Base-by-base conservation (phyloP, 2,888 invertebrate species). In the Leptothorax acervorum region DNA sequence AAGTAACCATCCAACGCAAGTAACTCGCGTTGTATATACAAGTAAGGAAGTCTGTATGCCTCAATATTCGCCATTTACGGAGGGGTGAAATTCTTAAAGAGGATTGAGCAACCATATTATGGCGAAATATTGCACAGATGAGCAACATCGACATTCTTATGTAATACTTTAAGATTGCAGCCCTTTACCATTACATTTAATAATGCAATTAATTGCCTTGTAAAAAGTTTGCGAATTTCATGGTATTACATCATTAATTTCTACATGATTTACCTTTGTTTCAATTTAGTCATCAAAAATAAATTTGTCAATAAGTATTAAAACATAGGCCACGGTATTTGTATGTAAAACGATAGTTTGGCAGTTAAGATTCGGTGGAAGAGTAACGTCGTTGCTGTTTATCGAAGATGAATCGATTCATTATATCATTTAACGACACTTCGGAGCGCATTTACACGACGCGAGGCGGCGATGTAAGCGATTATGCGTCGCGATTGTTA, bases 301-400 rank as follows among this genome's bases (percentile, higher is more conserved):
- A 42, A 74, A n/a, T 45, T 74, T 55, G n/a, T 60, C 8, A 45
- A 12, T 18, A 39, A 53, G n/a, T 71, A 15, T 35, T 53, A 5
- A 51, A 53, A 31, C 6, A 3, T 18, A 71, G 39, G 15, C n/a
- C 35, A 39, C 2, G 35, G 2, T 15, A 35, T 18, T 53, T 11
- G 48, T 31, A 12, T 11, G 48, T 31, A 12, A 45, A 35, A 35
- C 35, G 35, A 35, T 35, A 9, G 53, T 18, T 55, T 28, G 57
- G 5, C 11, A 18, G 0, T 92, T 93, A 92, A 91, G 90, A 90
- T 93, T 92, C 93, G 92, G 93, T 92, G 92, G 91, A 91, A 91
- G 92, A 86, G 91, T 92, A 90, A 92, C 48, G 85, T 74, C 65
- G 83, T 68, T 83, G 88, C 53, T 86, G 88, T 90, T 91, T 87